Evolutionary conservation across 2,888 invertebrate genomes (phyloP).

Genomic region (Eulithis testata): DNA sequence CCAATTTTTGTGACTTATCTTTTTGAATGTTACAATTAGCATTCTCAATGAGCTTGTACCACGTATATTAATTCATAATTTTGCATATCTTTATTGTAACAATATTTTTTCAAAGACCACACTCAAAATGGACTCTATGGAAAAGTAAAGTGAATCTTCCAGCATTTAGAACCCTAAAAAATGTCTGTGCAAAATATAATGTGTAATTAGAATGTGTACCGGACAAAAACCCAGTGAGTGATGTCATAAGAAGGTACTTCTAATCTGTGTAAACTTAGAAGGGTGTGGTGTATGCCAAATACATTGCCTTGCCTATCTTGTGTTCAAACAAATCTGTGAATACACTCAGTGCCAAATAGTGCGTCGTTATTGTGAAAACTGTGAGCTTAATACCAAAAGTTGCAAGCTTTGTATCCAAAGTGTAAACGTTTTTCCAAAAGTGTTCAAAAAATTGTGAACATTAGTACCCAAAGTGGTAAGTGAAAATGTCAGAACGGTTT

Average conservation of each 20-base stretch:
- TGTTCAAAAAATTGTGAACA: neutral
- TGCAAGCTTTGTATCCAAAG: too few relatives aligned
- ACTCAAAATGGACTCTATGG: conserved; percentile 9
- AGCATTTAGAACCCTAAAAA: neutral
- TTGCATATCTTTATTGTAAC: conserved; percentile 5
- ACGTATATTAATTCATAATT: neutral
- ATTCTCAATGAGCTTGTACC: too few relatives aligned
- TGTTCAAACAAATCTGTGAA: neutral
- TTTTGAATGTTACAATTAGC: too few relatives aligned
- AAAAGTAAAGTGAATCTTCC: conserved; percentile 4
- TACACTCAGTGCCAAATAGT: conserved; percentile 13
- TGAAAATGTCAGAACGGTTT: conserved; percentile 85
- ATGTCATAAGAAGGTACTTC: neutral
- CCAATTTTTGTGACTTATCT: too few relatives aligned
- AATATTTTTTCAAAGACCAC: conserved; percentile 1
- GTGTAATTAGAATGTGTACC: conserved; percentile 6
- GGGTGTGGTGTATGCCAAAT: neutral
- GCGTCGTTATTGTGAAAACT: neutral
- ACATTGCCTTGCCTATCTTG: neutral
- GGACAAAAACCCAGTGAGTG: neutral
- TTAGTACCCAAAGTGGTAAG: conserved; percentile 24
- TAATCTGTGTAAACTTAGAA: neutral
- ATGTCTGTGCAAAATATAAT: neutral
- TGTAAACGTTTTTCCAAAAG: too few relatives aligned
- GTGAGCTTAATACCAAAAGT: neutral